Base-by-base conservation (phyloP, 2,888 invertebrate genomes). In the Dynastes grantii region DNA sequence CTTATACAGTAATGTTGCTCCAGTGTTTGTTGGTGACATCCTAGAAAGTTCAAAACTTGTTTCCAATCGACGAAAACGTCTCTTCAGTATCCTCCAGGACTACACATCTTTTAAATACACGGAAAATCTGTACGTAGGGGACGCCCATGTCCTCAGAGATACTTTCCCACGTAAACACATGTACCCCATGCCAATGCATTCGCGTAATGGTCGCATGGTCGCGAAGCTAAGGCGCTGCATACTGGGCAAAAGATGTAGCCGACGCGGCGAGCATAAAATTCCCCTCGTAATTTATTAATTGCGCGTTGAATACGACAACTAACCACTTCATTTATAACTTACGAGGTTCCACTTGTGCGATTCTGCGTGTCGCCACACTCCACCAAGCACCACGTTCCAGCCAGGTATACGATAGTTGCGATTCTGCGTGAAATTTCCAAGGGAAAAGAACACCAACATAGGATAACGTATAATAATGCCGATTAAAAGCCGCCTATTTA, bases 251-350 rank as follows among this genome's bases (percentile, higher is more conserved):
- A 68, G 68, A 68, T 68, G 51, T 68, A 68, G n/a, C 51, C 11
- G 27, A 29, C 49, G 29, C 22, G 49, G 5, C 22, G 27, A 51
- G 51, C 51, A 68, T 68, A 68, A 45, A 68, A 68, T 51, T 68
- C 68, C 27, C 13, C n/a, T 68, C 51, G 27, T 68, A 68, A 68
- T 68, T 68, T 68, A 68, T 68, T 68, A 68, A 68, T 68, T 68
- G 27, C 51, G 68, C 49, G 22, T 67, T 29, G 51, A 68, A 49
- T 68, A 68, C 68, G 68, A 68, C 68, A 49, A 49, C 68, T 68
- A 22, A 68, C 51, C 51, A 51, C 68, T 68, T 68, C 68, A 68
- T 51, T 68, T 68, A 68, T 68, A 53, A 49, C 27, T 4, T 49
- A 68, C 37, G 68, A n/a, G 40, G 40, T 65, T 58, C 55, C 55